Percentiles rank a stretch among this genome's conserved stretches.
Conservation (phyloP, 2,113 vertebrate species). For the Mesitornis unicolor region DNA sequence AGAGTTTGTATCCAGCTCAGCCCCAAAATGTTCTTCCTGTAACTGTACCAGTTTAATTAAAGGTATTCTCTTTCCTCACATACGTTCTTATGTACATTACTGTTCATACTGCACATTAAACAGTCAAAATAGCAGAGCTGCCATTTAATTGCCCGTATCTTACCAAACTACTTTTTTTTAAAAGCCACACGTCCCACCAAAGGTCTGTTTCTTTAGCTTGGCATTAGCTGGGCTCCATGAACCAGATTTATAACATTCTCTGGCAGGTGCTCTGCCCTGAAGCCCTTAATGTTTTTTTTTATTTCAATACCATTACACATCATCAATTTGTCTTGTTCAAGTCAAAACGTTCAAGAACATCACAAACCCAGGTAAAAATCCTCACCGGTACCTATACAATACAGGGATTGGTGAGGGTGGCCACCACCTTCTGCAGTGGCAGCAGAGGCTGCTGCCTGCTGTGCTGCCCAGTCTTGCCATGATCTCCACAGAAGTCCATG, state of each 20-base stretch:
- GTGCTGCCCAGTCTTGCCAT: background rate
- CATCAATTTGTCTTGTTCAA: background rate
- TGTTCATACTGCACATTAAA: background rate
- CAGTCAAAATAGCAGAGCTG: background rate
- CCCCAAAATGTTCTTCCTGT: background rate
- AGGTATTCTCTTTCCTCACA: background rate
- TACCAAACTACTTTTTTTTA: background rate
- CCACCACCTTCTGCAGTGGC: background rate
- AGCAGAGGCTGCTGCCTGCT: background rate
- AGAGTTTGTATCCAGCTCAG: background rate
- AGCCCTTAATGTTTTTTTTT: background rate
- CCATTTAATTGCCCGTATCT: background rate
- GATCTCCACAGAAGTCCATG: background rate
- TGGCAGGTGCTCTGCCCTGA: background rate
- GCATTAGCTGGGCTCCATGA: background rate
- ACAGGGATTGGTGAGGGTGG: background rate
- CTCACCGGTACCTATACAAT: background rate
- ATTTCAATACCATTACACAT: background rate
- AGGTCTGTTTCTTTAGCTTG: background rate
- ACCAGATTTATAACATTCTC: background rate
- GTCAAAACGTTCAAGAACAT: background rate
- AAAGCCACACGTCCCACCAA: background rate
- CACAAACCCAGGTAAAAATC: background rate
- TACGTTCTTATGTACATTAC: fast-evolving
- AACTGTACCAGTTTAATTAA: background rate